Base-by-base conservation (phyloP, 2,113 vertebrate species). In the Thalassoma bifasciatum region DNA sequence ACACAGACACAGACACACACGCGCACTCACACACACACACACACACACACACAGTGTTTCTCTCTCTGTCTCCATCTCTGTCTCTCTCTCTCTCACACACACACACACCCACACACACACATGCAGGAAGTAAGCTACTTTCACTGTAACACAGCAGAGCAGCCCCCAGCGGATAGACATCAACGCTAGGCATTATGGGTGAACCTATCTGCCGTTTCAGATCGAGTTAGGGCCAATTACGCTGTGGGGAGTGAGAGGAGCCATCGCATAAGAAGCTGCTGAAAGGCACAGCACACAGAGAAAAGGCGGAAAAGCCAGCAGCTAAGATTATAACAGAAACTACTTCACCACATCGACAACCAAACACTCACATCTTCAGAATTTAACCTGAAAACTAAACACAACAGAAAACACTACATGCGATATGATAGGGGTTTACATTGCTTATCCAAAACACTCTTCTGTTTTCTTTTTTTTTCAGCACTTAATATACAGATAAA, bases 211-310 rank as follows among this genome's bases (percentile, higher is more conserved):
- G 75, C 2, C 21, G 40, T 77, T 80, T 80, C 58, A 79, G 67
- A 81, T 81, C 2, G 47, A 84, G 82, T 85, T 79, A 77, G 62
- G 57, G 65, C 65, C 81, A 82, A 72, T 79, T 77, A 80, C 66
- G 52, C 78, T 67, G 77, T 16, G 59, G 82, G 74, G 53, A 78
- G 49, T 14, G 30, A 84, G 68, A 74, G 56, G 58, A 77, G 67
- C 50, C 22, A 2, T 51, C 21, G n/a, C 54, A 50, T 30, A 21
- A 75, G 64, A 54, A 53, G 49, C 72, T 36, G 26, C 51, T 49
- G 72, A 61, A 49, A 56, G 47, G 56, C 70, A 47, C 8, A 75
- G 57, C 37, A 50, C 56, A 50, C 56, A 54, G 37, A 51, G 54
- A 65, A 10, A 58, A 14, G 7, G 49, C 51, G 44, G 37, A 58